Conservation (phyloP, 2,888 invertebrate genomes). For the Brachyopa scutellaris region DNA sequence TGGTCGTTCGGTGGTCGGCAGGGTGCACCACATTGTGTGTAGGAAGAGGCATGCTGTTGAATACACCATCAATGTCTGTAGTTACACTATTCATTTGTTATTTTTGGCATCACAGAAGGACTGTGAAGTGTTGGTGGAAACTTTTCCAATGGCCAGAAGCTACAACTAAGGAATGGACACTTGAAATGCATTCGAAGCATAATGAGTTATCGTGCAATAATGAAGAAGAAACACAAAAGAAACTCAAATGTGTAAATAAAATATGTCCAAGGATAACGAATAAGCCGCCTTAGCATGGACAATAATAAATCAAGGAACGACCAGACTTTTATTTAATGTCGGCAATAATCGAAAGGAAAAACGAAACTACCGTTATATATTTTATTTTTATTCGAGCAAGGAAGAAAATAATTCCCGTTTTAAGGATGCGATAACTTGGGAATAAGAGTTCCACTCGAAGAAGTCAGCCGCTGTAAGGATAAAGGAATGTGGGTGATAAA, state of each 20-base stretch:
- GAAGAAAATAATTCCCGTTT: background rate
- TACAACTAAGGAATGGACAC: too few relatives aligned
- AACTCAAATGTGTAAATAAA: too few relatives aligned
- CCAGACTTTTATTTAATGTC: too few relatives aligned
- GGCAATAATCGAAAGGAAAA: background rate
- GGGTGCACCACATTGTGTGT: constrained; percentile 49
- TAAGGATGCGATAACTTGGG: background rate
- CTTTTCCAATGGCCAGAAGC: constrained; percentile 17
- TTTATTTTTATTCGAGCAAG: background rate
- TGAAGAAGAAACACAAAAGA: background rate
- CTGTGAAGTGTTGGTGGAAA: background rate
- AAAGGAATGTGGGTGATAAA: too few relatives aligned
- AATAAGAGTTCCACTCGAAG: background rate
- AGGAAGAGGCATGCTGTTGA: constrained; percentile 7
- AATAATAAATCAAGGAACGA: too few relatives aligned
- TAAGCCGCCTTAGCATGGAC: too few relatives aligned
- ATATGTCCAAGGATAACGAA: too few relatives aligned
- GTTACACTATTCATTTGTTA: constrained; percentile 42
- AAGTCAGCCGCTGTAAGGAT: background rate
- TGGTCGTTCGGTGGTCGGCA: constrained; percentile 16
- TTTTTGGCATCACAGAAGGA: constrained; percentile 2
- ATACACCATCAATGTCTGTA: constrained; percentile 24
- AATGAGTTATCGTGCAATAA: background rate
- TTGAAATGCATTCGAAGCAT: too few relatives aligned
- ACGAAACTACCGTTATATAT: background rate